phyloP scores from a whole-genome alignment of 2,888 invertebrate genomes.

The Stenolophus ochropezus region DNA sequence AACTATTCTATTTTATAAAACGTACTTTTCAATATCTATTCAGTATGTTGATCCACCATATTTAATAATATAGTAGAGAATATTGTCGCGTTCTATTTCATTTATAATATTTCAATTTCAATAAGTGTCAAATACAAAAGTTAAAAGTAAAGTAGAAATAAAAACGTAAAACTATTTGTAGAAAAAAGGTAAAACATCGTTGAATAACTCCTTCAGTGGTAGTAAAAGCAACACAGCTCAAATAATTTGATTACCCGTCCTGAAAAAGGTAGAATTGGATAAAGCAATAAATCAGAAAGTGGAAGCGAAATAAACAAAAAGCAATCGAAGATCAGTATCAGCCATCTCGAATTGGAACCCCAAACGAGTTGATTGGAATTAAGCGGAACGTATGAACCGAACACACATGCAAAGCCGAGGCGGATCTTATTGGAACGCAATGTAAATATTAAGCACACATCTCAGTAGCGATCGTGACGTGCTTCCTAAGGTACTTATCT shows the following conservation, averaged over 20 bases:
- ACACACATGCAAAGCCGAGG: constrained; percentile 6
- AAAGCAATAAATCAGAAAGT: constrained; percentile 35
- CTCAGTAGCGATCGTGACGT: constrained; percentile 51
- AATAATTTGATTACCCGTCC: background rate
- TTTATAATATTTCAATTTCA: too few species aligned
- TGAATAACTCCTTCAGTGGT: background rate
- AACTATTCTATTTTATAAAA: too few species aligned
- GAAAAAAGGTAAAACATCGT: background rate
- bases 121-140: too few species aligned
- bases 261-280: constrained; percentile 23
- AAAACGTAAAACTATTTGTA: too few species aligned
- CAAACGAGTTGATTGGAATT: constrained; percentile 44
- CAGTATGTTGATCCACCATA: too few species aligned
- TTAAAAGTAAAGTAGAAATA: too few species aligned
- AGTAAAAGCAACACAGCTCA: background rate
- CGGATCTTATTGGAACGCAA: constrained; percentile 42
- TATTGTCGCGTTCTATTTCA: too few species aligned
- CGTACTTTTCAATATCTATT: too few species aligned
- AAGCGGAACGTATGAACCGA: constrained; percentile 37
- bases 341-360: constrained; percentile 33
- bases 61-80: too few species aligned
- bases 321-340: constrained; percentile 44
- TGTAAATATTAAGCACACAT: constrained; percentile 58
- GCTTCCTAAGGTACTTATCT: constrained; percentile 55
- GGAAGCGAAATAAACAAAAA: constrained; percentile 37